Conservation (phyloP, 2,888 invertebrate species). For the Drosophila sordidula region DNA sequence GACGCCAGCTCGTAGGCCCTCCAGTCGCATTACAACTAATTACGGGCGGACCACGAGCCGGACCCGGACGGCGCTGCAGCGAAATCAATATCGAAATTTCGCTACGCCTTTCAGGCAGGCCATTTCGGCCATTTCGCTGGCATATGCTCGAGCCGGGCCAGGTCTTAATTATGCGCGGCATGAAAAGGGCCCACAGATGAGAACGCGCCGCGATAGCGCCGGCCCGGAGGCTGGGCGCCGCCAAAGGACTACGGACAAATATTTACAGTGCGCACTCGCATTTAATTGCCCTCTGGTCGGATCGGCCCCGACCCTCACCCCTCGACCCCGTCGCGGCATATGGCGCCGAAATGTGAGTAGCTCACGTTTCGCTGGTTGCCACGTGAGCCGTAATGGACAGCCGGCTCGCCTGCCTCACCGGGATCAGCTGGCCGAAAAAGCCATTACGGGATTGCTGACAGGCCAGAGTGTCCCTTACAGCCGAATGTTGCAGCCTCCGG, state of each 20-base stretch:
- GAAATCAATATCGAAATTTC: slow-evolving; percentile 34
- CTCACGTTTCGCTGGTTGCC: slow-evolving; percentile 16
- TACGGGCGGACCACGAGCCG: slow-evolving; percentile 19
- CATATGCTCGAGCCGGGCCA: slow-evolving; percentile 40
- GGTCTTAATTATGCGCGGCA: slow-evolving; percentile 38
- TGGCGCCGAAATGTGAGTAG: slow-evolving; percentile 47
- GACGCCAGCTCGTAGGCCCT: slow-evolving; percentile 13
- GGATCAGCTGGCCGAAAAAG: slow-evolving; percentile 42
- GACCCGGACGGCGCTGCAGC: not conserved
- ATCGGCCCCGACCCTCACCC: not conserved
- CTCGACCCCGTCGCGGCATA: slow-evolving; percentile 34
- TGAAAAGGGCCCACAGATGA: slow-evolving; percentile 7
- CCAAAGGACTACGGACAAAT: slow-evolving; percentile 62
- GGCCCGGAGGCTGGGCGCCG: slow-evolving; percentile 48
- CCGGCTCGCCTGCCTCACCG: not conserved
- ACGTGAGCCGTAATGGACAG: slow-evolving; percentile 13
- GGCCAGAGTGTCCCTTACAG: slow-evolving; percentile 8
- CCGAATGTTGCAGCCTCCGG: slow-evolving; percentile 10
- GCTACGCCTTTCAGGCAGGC: slow-evolving; percentile 42
- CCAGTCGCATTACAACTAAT: slow-evolving; percentile 58
- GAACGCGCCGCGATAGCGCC: slow-evolving; percentile 27
- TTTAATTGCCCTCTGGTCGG: slow-evolving; percentile 54
- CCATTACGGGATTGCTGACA: slow-evolving; percentile 1
- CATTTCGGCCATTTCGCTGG: slow-evolving; percentile 18
- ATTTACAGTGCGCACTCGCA: slow-evolving; percentile 61